phyloP scores from a whole-genome alignment of 1,140 invertebrate genomes.

The Hetaerina americana region DNA sequence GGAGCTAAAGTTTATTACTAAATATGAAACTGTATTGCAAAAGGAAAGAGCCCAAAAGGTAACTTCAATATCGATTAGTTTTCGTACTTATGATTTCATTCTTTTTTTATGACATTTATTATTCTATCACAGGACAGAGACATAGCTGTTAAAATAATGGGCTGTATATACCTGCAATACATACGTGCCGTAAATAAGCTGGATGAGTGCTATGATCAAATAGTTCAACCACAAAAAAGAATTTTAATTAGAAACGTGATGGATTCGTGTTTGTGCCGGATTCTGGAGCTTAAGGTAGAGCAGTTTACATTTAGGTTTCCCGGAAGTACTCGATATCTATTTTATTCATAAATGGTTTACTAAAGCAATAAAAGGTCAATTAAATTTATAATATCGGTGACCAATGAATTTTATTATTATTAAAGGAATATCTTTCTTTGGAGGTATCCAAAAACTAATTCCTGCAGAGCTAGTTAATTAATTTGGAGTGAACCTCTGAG shows the following conservation, averaged over 20 bases:
- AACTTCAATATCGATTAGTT: conserved; percentile 37
- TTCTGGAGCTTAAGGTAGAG: conserved; percentile 34
- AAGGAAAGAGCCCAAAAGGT: conserved; percentile 45
- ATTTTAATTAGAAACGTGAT: conserved; percentile 61
- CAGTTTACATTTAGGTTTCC: no score
- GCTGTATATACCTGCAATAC: conserved; percentile 63
- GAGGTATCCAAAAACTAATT: no score
- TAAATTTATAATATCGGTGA: no score
- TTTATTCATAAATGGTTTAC: no score
- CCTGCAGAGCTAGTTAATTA: no score
- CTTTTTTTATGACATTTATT: neutral
- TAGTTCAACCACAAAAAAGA: conserved; percentile 86
- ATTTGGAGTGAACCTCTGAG: no score
- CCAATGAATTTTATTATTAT: no score
- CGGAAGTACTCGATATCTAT: no score
- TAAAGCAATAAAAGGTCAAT: no score
- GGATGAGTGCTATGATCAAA: conserved; percentile 74
- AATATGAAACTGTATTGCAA: conserved; percentile 46
- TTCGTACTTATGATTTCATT: neutral
- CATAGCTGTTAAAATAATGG: conserved; percentile 25
- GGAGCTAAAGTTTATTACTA: conserved; percentile 45
- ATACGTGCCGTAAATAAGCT: conserved; percentile 60
- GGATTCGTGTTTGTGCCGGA: conserved; percentile 63
- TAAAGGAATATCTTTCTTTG: no score
- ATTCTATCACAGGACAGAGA: neutral